Evolutionary conservation across 2,888 invertebrate genomes (phyloP).

Genomic region (Erebia epiphron): DNA sequence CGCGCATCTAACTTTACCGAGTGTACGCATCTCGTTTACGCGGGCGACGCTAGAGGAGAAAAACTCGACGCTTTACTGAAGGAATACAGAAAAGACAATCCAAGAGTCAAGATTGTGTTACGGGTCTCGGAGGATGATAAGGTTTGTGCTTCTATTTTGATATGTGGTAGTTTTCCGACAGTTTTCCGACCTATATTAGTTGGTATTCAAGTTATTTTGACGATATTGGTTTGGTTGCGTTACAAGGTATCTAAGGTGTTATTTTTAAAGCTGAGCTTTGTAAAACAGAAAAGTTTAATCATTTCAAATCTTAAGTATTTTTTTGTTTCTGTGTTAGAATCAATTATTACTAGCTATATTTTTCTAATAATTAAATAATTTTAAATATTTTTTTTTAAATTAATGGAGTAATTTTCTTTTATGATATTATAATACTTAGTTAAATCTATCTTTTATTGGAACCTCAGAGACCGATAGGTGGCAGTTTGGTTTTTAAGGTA

Average conservation of each 20-base stretch:
- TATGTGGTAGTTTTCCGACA: not conserved
- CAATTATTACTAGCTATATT: no score
- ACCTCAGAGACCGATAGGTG: no score
- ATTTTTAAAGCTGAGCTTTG: not conserved
- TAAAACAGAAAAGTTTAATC: no score
- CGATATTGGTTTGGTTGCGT: not conserved
- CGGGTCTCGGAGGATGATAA: conserved; percentile 82
- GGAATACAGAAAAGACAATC: conserved; percentile 74
- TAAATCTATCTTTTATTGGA: no score
- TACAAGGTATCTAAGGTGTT: not conserved
- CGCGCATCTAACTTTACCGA: conserved; percentile 63
- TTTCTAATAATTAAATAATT: no score
- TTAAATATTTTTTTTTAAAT: no score
- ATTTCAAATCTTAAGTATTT: no score
- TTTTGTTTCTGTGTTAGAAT: no score
- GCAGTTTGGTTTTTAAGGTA: no score
- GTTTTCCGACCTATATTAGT: not conserved
- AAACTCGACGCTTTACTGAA: conserved; percentile 71
- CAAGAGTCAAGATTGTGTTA: conserved; percentile 80
- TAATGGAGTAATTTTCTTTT: no score
- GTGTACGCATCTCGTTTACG: conserved; percentile 80
- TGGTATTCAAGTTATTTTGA: not conserved
- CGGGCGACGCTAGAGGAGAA: conserved; percentile 71
- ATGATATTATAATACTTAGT: no score
- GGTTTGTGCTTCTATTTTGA: conserved; percentile 63